phyloP scores from a whole-genome alignment of 2,797 vertebrate genomes.

The Luscinia luscinia region DNA sequence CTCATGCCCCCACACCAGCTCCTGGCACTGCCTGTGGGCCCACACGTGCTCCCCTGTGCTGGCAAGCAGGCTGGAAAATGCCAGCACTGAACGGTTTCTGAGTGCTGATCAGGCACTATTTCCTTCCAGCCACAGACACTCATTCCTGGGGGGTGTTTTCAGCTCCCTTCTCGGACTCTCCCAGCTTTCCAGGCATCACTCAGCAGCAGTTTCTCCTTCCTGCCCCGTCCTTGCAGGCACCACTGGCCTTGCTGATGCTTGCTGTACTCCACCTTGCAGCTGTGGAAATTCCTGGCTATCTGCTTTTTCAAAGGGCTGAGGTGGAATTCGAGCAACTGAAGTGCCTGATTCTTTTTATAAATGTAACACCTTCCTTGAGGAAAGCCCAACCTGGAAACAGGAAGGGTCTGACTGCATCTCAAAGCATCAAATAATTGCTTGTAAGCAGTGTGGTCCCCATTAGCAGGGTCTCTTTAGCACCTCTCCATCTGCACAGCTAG shows the following conservation, averaged over 20 bases:
- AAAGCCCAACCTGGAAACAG: slow-evolving; percentile 3
- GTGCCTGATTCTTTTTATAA: neutral
- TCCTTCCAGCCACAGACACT: slow-evolving; percentile 61
- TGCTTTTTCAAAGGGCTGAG: slow-evolving; percentile 18
- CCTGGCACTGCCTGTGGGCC: neutral
- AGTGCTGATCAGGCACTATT: slow-evolving; percentile 67
- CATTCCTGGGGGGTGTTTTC: slow-evolving; percentile 37
- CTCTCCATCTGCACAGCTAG: neutral
- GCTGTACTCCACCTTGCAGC: slow-evolving; percentile 40
- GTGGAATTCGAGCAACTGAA: neutral
- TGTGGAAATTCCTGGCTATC: slow-evolving; percentile 57
- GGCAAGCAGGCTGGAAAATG: slow-evolving; percentile 68
- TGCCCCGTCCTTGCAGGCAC: neutral
- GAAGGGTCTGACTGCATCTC: neutral
- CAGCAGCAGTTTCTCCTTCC: slow-evolving; percentile 26
- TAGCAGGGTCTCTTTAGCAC: neutral
- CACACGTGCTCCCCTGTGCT: slow-evolving; percentile 56
- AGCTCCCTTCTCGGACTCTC: slow-evolving; percentile 7
- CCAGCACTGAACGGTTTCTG: slow-evolving; percentile 67
- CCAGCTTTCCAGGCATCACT: neutral
- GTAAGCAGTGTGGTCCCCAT: neutral
- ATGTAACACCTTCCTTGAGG: slow-evolving; percentile 14
- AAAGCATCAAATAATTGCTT: neutral
- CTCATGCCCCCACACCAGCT: slow-evolving; percentile 23
- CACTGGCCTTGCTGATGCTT: neutral